Percentiles rank a stretch among this genome's conserved stretches.
These are phyloP conservation scores for Melitaea cinxia DNA, from an alignment of 1,140 invertebrate species.

Conservation along the genomic window DNA sequence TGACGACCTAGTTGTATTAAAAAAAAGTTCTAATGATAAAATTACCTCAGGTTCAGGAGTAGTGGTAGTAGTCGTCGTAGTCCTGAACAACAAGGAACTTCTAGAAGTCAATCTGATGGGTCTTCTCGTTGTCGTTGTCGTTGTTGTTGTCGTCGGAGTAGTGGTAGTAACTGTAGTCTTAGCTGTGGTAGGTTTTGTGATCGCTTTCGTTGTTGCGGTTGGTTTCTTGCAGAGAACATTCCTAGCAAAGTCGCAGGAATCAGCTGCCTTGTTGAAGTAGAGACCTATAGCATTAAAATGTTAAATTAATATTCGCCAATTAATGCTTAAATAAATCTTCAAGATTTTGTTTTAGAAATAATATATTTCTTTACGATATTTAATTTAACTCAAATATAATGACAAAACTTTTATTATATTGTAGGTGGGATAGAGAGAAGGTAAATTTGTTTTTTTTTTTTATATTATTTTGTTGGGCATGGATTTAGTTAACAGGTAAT, in stretches of 20 bases:
- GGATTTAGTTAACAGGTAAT: no score
- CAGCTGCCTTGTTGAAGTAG: slow-evolving; percentile 94
- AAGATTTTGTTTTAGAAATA: no score
- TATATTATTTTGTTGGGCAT: no score
- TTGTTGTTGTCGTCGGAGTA: slow-evolving; percentile 74
- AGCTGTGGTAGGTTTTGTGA: slow-evolving; percentile 77
- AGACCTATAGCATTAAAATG: slow-evolving; percentile 83
- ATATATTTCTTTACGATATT: no score
- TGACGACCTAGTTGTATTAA: no score
- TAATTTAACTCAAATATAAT: no score
- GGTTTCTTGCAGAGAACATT: slow-evolving; percentile 90
- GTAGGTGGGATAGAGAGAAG: no score
- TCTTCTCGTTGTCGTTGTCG: slow-evolving; percentile 75
- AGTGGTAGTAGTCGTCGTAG: slow-evolving; percentile 68
- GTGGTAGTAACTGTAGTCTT: slow-evolving; percentile 78
- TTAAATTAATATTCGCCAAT: no score
- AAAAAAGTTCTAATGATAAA: not conserved
- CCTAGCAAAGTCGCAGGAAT: slow-evolving; percentile 95
- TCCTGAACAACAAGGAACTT: slow-evolving; percentile 67
- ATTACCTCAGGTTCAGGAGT: slow-evolving; percentile 64
- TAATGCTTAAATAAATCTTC: no score
- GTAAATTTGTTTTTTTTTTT: no score
- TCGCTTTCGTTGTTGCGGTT: slow-evolving; percentile 78
- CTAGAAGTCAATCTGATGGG: slow-evolving; percentile 69
- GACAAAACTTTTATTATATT: no score